Percentiles rank a stretch among this genome's conserved stretches.
These are phyloP conservation scores for Mythimna lalbum DNA, from an alignment of 2,888 invertebrate genomes.

Conservation along the genomic window DNA sequence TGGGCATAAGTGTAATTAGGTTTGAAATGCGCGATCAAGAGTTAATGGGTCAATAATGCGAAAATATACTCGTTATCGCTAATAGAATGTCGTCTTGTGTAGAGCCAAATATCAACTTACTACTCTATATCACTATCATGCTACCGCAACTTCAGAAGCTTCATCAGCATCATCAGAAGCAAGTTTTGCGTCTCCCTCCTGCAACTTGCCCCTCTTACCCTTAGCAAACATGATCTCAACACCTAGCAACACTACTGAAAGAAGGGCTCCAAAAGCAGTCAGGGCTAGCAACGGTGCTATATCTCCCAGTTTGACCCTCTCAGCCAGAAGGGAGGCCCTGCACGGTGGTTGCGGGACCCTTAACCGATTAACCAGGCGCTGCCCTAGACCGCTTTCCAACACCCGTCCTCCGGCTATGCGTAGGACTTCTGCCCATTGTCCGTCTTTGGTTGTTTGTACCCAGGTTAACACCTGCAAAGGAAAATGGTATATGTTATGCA, in stretches of 20 bases:
- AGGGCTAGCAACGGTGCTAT: slow-evolving; percentile 74
- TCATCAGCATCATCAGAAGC: slow-evolving; percentile 1
- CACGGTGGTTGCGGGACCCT: slow-evolving; percentile 76
- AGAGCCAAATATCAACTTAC: background rate
- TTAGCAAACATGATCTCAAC: slow-evolving; percentile 74
- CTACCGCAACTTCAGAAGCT: slow-evolving; percentile 8
- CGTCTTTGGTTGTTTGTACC: slow-evolving; percentile 73
- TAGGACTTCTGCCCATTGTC: slow-evolving; percentile 77
- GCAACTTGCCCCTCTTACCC: slow-evolving; percentile 41
- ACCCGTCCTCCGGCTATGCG: slow-evolving; percentile 76
- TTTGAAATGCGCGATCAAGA: too few relatives aligned
- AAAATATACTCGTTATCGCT: too few relatives aligned
- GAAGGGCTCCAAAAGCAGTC: slow-evolving; percentile 68
- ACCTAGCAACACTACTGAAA: slow-evolving; percentile 74
- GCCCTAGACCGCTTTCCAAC: slow-evolving; percentile 77
- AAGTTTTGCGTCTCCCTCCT: slow-evolving; percentile 10
- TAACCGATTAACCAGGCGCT: slow-evolving; percentile 71
- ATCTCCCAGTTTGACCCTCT: slow-evolving; percentile 81
- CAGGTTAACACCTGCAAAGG: slow-evolving; percentile 73
- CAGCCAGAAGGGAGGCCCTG: slow-evolving; percentile 80
- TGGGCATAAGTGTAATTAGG: too few relatives aligned
- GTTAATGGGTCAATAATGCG: too few relatives aligned
- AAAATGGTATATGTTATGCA: slow-evolving; percentile 1
- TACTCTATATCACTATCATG: slow-evolving; percentile 19
- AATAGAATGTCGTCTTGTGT: too few relatives aligned